Percentiles rank a stretch among this genome's conserved stretches.
These are phyloP conservation scores for Microctonus brassicae DNA, from an alignment of 2,888 invertebrate genomes.

Conservation along the genomic window DNA sequence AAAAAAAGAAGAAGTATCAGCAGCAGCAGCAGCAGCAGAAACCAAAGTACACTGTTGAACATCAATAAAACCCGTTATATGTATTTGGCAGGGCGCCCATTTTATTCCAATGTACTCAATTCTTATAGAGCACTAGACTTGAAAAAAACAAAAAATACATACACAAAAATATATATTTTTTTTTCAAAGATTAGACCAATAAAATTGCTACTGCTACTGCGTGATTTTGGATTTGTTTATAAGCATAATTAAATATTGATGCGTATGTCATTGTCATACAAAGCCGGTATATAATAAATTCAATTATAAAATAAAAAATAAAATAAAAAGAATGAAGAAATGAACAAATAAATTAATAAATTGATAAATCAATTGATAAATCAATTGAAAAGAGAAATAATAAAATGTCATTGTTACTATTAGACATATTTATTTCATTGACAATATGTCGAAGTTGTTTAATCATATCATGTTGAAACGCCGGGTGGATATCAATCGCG, in stretches of 20 bases:
- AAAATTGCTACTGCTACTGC: too few species aligned
- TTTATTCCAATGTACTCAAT: slow-evolving; percentile 55
- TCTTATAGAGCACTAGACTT: slow-evolving; percentile 35
- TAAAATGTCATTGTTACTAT: too few species aligned
- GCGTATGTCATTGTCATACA: not conserved
- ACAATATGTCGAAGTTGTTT: not conserved
- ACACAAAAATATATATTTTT: not conserved
- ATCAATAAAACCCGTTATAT: slow-evolving; percentile 60
- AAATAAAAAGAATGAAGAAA: too few species aligned
- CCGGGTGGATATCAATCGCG: slow-evolving; percentile 1
- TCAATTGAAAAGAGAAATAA: too few species aligned
- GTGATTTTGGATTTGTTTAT: too few species aligned
- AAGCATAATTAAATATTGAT: too few species aligned
- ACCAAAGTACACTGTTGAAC: slow-evolving; percentile 35
- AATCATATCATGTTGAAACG: not conserved
- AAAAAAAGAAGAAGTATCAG: slow-evolving; percentile 21
- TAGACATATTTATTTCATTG: too few species aligned
- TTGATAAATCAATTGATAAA: too few species aligned
- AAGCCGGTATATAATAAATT: too few species aligned
- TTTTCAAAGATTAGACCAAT: not conserved
- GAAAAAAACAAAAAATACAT: not conserved
- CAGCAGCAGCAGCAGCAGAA: not conserved
- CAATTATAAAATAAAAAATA: too few species aligned
- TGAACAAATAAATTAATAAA: too few species aligned
- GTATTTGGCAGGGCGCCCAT: slow-evolving; percentile 63